Evolutionary conservation across 2,113 vertebrate species (phyloP), one percentile per base, ranked within the genome.

Genomic region (Coryphaenoides rupestris): DNA sequence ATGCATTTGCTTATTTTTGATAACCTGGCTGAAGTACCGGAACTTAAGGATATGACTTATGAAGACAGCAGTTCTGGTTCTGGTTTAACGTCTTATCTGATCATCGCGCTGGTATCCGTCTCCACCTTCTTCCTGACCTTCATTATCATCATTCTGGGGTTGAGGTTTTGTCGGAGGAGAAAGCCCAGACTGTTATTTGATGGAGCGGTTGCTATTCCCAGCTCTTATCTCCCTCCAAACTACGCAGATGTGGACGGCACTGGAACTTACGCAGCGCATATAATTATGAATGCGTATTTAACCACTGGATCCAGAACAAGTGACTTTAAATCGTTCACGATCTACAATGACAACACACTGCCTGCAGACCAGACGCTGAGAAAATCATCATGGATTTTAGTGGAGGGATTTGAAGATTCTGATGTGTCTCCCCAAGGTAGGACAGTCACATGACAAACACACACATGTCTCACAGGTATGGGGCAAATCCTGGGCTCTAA

Each of bases 171-270:
- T 21, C 70, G 19, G 59, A 75, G 61, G 28, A 72, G 69, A 61
- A 79, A 79, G 64, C 77, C 77, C 24, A 75, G 77, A 69, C 59
- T 70, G 60, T 58, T 75, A 83, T 72, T 75, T 72, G 76, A 79
- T 47, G 75, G 75, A 28, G 62, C 83, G 70, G 83, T 87, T 0
- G 72, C 84, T 16, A 82, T 89, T 60, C 85, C 87, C 60, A 77
- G 86, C 1, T 69, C 81, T 7, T 87, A 88, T 81, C 65, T 86
- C 0, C 85, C 88, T 78, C 84, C 85, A 2, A 87, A 85, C 73
- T 88, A 86, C 3, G 62, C 76, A 66, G 76, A 78, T 10, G 71
- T 78, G 21, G 72, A 74, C 55, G 68, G 64, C 24, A 60, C 68
- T 24, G 76, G 72, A 62, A 78, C 76, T 70, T 78, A 28, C 58